Evolutionary conservation across 2,113 vertebrate species (phyloP).

Genomic region (Pao palembangensis): DNA sequence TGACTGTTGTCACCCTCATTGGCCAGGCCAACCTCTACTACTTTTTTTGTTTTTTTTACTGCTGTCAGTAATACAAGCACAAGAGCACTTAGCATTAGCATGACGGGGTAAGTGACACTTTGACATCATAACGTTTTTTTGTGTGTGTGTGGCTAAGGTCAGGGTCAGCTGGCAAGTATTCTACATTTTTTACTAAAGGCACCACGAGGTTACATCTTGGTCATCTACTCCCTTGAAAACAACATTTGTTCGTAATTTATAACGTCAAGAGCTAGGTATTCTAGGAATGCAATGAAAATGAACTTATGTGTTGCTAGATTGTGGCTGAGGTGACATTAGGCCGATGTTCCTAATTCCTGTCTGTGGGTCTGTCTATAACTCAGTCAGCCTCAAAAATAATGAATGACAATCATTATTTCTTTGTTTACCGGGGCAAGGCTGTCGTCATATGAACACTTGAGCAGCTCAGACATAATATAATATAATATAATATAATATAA

Average conservation of each 20-base stretch:
- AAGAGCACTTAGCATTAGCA: constrained; percentile 41
- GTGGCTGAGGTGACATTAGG: constrained; percentile 6
- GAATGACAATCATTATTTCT: constrained; percentile 12
- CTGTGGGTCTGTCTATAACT: not conserved
- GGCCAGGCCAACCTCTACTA: constrained; percentile 50
- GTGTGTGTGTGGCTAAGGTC: constrained; percentile 41
- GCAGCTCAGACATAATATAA: constrained; percentile 39
- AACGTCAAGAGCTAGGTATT: constrained; percentile 13
- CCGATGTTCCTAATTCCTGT: constrained; percentile 12
- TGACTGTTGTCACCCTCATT: constrained; percentile 53
- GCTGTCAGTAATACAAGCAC: constrained; percentile 52
- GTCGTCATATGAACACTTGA: constrained; percentile 58
- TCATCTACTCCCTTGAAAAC: not conserved
- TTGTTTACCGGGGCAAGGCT: constrained; percentile 45
- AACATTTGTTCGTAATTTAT: constrained; percentile 8
- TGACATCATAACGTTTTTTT: constrained; percentile 56
- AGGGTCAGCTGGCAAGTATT: constrained; percentile 46
- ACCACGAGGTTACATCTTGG: constrained; percentile 1
- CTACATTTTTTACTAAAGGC: constrained; percentile 24
- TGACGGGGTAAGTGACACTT: constrained; percentile 58
- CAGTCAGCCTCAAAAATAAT: too few species aligned
- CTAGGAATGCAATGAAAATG: constrained; percentile 16
- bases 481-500: too few species aligned
- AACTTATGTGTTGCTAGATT: constrained; percentile 15
- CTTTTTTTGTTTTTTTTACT: constrained; percentile 45